These are phyloP conservation scores for human DNA, from an alignment of 2,113 vertebrate species.

Conservation along the genomic window DNA sequence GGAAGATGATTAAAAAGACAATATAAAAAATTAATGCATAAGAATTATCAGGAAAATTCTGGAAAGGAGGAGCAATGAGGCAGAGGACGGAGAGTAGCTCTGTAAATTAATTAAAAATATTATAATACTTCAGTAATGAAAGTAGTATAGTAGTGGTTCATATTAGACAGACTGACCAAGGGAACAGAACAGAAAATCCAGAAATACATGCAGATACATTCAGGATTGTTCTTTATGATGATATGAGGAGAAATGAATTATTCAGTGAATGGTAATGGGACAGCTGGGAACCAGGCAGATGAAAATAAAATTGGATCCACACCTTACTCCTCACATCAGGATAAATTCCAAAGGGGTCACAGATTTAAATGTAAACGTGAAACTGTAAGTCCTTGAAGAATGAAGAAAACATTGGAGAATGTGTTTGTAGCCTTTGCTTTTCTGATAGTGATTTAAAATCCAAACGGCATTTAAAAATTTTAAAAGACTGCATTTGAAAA, in stretches of 20 bases:
- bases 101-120: not conserved
- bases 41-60: not conserved
- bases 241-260: not conserved
- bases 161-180: not conserved
- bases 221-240: not conserved
- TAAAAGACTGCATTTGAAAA: not conserved
- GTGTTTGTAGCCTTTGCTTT: not conserved
- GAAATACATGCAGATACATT: not conserved
- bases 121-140: not conserved
- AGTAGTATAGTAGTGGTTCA: not conserved
- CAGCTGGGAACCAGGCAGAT: not conserved
- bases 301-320: not conserved
- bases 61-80: not conserved
- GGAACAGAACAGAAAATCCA: not conserved
- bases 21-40: not conserved
- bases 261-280: not conserved
- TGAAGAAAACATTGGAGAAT: not conserved
- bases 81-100: not conserved
- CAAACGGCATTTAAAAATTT: not conserved
- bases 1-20: not conserved
- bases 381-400: slow-evolving; percentile 13
- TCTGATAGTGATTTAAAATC: not conserved
- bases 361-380: not conserved
- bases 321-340: not conserved
- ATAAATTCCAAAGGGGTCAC: not conserved